Base-by-base conservation (phyloP, 1,140 invertebrate genomes). In the Drosophila sproati region DNA sequence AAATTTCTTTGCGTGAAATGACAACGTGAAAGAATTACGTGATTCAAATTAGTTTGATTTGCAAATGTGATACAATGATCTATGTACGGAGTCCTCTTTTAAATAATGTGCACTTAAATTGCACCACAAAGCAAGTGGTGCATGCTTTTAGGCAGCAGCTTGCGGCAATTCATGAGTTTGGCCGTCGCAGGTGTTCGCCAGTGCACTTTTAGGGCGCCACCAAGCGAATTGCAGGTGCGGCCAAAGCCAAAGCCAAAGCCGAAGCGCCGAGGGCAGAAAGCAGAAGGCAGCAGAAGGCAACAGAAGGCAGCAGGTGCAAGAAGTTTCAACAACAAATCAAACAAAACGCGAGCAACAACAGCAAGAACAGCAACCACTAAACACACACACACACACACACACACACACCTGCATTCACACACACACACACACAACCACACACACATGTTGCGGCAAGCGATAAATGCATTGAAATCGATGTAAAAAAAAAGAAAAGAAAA, bases 401-500 rank as follows among this genome's bases (percentile, higher is more conserved):
- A n/a, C 20, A 4, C n/a, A 28, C 37, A 28, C 50, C 10, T 50
- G 47, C 37, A 47, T 20, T 20, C 20, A 5, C 7, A 31, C 54
- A 29, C n/a, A n/a, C 8, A 37, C 37, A 41, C 39, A 41, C 39
- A 28, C 12, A 29, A 12, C 2, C 28, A 20, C 35, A 20, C 37
- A 29, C 41, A 48, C 31, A 37, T 43, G 39, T 43, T 10, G n/a
- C 10, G 41, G 31, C 39, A 55, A 55, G 71, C 67, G 48, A 60
- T 71, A 75, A 75, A 75, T 70, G 60, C 64, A 70, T 74, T 63
- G 48, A 70, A 74, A 74, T 70, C 59, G 66, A 74, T 70, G 66
- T 37, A 20, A 52, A 73, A 60, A 57, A 60, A 47, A 10, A 7
- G 3, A 56, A 10, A 10, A 41, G 20, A 20, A 20, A 43, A 43